A percentile compares a stretch with the other conserved stretches of the same genome.
Evolutionary conservation across 2,113 vertebrate genomes (phyloP).

Genomic region (Eublepharis macularius): DNA sequence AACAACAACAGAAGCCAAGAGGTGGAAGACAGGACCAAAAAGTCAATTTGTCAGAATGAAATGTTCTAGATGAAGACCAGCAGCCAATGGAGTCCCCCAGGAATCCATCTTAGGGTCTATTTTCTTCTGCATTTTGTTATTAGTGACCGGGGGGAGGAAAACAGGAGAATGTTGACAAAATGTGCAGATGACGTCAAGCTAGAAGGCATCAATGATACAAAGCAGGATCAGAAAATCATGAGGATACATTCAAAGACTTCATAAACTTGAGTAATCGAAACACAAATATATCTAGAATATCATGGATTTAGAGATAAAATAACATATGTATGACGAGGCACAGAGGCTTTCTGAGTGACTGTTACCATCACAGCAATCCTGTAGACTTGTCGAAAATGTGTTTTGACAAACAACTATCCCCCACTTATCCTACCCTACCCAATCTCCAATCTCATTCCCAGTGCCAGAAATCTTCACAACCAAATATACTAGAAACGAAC

Average conservation of each 20-base stretch:
- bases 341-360: background rate
- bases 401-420: background rate
- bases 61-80: background rate
- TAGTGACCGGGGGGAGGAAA: background rate
- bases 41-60: background rate
- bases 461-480: background rate
- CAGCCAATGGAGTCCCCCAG: background rate
- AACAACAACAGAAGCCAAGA: slow-evolving; percentile 1
- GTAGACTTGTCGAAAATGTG: background rate
- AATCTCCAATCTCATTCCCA: background rate
- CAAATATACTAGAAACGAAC: background rate
- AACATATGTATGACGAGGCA: background rate
- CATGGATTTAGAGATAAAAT: background rate
- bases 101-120: background rate
- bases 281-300: no score
- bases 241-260: background rate
- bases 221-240: background rate
- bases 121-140: background rate
- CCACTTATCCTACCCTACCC: no score
- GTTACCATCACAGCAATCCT: background rate
- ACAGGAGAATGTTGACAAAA: background rate
- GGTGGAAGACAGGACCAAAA: background rate
- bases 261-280: background rate
- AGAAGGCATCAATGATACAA: background rate
- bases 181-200: background rate